These are phyloP conservation scores for Arctocebus calabarensis DNA, from an alignment of 2,797 vertebrate species.

Conservation along the genomic window DNA sequence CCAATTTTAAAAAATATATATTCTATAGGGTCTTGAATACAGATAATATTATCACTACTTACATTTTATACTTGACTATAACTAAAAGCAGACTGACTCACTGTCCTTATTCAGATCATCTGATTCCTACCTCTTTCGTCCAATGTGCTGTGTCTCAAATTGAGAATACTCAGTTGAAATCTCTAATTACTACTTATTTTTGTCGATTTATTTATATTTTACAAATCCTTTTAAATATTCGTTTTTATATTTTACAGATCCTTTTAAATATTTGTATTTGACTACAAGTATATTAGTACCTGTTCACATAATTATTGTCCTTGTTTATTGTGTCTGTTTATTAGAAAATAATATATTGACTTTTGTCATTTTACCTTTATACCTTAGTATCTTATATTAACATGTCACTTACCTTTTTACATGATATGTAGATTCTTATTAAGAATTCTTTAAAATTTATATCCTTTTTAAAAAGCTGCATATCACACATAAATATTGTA, in stretches of 20 bases:
- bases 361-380: neutral
- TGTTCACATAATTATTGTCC: neutral
- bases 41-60: neutral
- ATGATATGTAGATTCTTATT: neutral
- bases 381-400: neutral
- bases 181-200: neutral
- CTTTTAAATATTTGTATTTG: neutral
- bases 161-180: neutral
- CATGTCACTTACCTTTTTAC: neutral
- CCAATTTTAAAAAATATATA: neutral
- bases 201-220: neutral
- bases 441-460: neutral
- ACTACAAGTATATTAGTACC: neutral
- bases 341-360: neutral
- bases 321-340: neutral
- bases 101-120: neutral
- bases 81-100: no score
- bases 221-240: no score
- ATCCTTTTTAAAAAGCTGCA: neutral
- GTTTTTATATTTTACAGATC: neutral
- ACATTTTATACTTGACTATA: neutral
- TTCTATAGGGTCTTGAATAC: neutral
- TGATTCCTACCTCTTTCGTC: neutral
- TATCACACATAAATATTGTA: neutral
- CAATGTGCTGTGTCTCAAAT: neutral